Percentiles rank a stretch among this genome's conserved stretches.
These are phyloP conservation scores for Rhimphoctona megacephalus DNA, from an alignment of 2,888 invertebrate genomes.

Conservation along the genomic window DNA sequence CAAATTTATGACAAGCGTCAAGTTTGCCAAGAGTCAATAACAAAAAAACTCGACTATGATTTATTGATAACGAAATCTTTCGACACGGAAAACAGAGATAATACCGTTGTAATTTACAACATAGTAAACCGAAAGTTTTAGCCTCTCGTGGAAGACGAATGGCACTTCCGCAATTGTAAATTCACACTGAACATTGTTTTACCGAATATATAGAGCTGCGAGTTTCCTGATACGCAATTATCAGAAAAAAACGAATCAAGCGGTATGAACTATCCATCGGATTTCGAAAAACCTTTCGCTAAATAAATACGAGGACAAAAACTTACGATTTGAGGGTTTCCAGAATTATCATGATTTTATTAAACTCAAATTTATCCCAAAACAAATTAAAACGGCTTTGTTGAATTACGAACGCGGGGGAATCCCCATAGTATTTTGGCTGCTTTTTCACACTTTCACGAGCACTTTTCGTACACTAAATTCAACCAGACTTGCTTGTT, in stretches of 20 bases:
- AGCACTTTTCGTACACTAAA: background rate
- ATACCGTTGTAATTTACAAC: constrained; percentile 12
- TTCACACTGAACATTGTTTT: constrained; percentile 15
- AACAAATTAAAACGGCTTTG: background rate
- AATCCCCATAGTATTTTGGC: constrained; percentile 17
- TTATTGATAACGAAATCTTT: constrained; percentile 20
- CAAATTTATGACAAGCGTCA: background rate
- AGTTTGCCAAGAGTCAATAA: background rate
- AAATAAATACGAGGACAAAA: background rate
- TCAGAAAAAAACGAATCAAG: background rate
- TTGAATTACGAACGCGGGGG: constrained; percentile 5
- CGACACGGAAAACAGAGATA: constrained; percentile 18
- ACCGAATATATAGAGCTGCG: background rate
- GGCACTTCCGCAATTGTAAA: constrained; percentile 26
- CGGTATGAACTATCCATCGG: background rate
- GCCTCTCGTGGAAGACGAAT: background rate
- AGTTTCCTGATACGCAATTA: background rate
- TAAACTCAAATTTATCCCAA: background rate
- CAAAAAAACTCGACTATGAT: background rate
- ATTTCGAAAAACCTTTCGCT: background rate
- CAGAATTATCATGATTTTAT: constrained; percentile 51
- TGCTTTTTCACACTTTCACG: constrained; percentile 8
- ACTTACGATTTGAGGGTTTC: constrained; percentile 63
- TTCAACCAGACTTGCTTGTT: background rate
- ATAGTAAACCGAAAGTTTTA: background rate